Conservation (phyloP, 2,888 invertebrate species). For the Erynnis tages region DNA sequence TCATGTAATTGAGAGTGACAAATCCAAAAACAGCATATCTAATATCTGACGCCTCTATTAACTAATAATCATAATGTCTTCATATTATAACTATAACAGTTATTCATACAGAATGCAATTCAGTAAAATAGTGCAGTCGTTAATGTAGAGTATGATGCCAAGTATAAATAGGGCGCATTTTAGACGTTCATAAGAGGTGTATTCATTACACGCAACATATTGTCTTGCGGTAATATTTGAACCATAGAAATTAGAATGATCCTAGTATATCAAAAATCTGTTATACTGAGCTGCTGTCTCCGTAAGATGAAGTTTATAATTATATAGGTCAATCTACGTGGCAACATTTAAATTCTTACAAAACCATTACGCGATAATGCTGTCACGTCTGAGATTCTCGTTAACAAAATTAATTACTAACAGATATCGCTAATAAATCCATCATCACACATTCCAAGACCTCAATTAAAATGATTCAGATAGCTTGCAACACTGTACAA, state of each 20-base stretch:
- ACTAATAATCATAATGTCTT: not conserved
- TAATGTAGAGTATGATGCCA: slow-evolving; percentile 18
- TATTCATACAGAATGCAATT: slow-evolving; percentile 17
- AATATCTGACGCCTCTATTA: not conserved
- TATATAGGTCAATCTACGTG: no score
- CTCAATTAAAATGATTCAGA: slow-evolving; percentile 3
- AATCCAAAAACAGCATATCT: no score
- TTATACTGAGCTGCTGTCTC: no score
- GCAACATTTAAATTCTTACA: no score
- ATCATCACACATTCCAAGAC: not conserved
- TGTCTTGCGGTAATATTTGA: no score
- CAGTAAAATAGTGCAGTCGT: slow-evolving; percentile 14
- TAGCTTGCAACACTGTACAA: slow-evolving; percentile 18
- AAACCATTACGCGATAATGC: no score
- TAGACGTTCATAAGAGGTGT: slow-evolving; percentile 18
- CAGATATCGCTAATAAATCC: not conserved
- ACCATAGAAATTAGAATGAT: no score
- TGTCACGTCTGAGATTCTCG: no score
- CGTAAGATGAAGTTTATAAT: no score
- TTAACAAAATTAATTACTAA: no score
- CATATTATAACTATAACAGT: slow-evolving; percentile 1
- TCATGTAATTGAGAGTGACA: not conserved
- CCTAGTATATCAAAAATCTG: no score
- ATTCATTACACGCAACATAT: slow-evolving; percentile 5
- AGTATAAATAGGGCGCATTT: slow-evolving; percentile 26